Evolutionary conservation across 2,888 invertebrate genomes (phyloP).

Genomic region (Cerastoderma edule): DNA sequence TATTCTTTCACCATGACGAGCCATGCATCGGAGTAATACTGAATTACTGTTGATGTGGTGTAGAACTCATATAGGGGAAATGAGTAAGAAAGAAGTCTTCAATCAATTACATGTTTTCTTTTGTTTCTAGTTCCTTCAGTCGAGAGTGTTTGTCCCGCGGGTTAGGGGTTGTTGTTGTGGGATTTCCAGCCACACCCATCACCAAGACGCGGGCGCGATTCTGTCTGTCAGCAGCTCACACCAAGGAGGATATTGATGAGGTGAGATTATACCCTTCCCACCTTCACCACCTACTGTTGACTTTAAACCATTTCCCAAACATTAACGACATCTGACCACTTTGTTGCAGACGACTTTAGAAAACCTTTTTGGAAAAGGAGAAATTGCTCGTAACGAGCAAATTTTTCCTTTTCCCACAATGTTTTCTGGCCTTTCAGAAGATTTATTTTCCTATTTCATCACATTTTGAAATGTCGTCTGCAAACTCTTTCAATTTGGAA

Average conservation of each 20-base stretch:
- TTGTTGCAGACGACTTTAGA: neutral
- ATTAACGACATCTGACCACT: too few species aligned
- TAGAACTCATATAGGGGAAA: too few species aligned
- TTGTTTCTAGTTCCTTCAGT: slow-evolving; percentile 90
- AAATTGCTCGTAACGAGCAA: neutral
- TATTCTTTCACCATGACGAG: too few species aligned
- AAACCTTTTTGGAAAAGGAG: neutral
- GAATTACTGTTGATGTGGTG: too few species aligned
- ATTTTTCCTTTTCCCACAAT: slow-evolving; percentile 6
- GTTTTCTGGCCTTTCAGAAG: slow-evolving; percentile 14
- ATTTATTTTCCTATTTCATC: too few species aligned
- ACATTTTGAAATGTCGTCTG: too few species aligned
- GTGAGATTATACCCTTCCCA: too few species aligned
- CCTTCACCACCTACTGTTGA: too few species aligned
- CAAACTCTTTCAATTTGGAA: too few species aligned
- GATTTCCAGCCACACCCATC: slow-evolving; percentile 98
- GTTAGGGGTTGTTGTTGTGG: slow-evolving; percentile 97
- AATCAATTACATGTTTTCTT: neutral
- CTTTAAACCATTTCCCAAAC: neutral
- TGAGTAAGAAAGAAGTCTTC: too few species aligned
- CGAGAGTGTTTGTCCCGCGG: slow-evolving; percentile 91
- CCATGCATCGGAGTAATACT: too few species aligned
- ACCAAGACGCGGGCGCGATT: slow-evolving; percentile 91
- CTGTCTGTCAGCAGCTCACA: slow-evolving; percentile 97
- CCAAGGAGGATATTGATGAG: slow-evolving; percentile 95